Evolutionary conservation across 2,797 vertebrate species (phyloP), one percentile per base, ranked within the genome.

Genomic region (Podarcis lilfordi): DNA sequence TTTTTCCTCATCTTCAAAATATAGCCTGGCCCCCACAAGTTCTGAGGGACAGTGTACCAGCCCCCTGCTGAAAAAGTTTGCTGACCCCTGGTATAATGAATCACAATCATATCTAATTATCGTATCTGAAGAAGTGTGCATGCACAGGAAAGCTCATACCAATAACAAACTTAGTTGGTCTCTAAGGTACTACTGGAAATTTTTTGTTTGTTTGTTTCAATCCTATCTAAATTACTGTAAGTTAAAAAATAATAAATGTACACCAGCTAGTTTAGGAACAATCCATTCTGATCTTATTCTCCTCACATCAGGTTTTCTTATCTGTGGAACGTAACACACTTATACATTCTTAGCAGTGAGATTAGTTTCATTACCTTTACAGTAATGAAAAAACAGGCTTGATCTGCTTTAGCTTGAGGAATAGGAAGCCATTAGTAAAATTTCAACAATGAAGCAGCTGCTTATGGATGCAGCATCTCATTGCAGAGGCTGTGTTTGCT

Each of bases 181-280:
- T 43, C 43, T 43, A 43, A 43, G 43, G 43, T 8, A 0, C 43
- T 43, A 43, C 43, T 43, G 43, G 43, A 9, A 40, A 40, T 40
- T 40, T 40, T 40, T 4, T 40, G 37, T 37, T 37, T 37, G 37
- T 40, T 40, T 43, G 43, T 43, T 43, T 43, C 43, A 43, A 43
- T 9, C 9, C 66, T 25, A 37, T 78, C 13, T 50, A 89, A 91
- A 91, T 92, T 86, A 84, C 94, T 68, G 66, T 8, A 25, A n/a
- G 69, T 72, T 72, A 92, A 72, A 91, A 82, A 91, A 93, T 84
- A 84, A 5, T 3, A 55, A 55, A 91, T 87, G 87, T 81, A 90
- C 7, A 11, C 82, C 15, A 74, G n/a, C 77, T 91, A 89, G 17
- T 88, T 76, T 32, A 82, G 72, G 90, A 91, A 13, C 0, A 61